Evolutionary conservation across 1,140 invertebrate genomes (phyloP), one percentile per base, ranked within the genome.

Genomic region (Brachionus plicatilis): DNA sequence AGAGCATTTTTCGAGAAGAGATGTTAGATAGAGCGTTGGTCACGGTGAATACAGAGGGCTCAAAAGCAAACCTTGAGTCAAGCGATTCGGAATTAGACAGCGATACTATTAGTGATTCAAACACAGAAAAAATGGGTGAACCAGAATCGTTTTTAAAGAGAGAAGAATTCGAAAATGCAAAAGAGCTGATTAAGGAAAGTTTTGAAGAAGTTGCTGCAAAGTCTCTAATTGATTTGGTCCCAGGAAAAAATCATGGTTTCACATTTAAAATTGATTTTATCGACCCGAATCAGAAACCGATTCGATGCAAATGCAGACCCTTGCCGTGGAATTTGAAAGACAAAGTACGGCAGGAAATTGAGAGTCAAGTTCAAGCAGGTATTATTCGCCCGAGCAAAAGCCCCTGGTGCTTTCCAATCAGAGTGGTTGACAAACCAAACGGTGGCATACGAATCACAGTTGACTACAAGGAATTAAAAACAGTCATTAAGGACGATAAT

Each of bases 391-490:
- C 17, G 12, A 84, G 84, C 9, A 50, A 84, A 24, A 72, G 65
- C 47, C 84, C 86, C n/a, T 87, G 85, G 87, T 85, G 86, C n/a
- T 85, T 84, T 14, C 85, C 87, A 4, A 85, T 87, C 14, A 85
- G 86, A 20, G 83, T 85, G 1, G 85, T 86, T 33, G n/a, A 79
- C 7, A 87, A 33, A 68, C 29, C 7, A 37, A 68, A 68, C 29
- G 65, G 65, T 68, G 65, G 29, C 24, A 68, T 68, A 29, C 65
- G 65, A 68, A 68, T 68, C 65, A 68, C 65, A 68, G 65, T 68
- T 27, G 65, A 68, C 29, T 68, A 68, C 29, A 68, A 68, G 27
- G 24, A 68, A 29, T 27, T 29, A 68, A 37, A 68, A 7, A 56
- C 17, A 17, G 50, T 56, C 50, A 56, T 56, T 56, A 56, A 56